Base-by-base conservation (phyloP, 2,113 vertebrate species). In the Pterocles orientalis region DNA sequence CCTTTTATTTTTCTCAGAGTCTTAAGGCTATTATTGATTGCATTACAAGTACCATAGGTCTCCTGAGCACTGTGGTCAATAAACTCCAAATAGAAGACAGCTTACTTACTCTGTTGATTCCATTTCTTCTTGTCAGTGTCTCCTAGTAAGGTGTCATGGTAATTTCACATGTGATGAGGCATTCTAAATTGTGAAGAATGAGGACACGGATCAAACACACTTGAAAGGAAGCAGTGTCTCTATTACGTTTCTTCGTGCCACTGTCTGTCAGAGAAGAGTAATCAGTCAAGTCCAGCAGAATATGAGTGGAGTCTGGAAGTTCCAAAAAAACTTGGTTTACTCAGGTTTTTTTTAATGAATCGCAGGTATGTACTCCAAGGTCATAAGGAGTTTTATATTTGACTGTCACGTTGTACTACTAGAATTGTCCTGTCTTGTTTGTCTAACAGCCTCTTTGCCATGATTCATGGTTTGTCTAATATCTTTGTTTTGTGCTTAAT, bases 281-380 rank as follows among this genome's bases (percentile, higher is more conserved):
- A 36, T 13, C 4, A 3, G 5, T 8, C 2, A 8, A 39, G 23
- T 45, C 7, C 19, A 29, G 6, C 2, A 54, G 9, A 25, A 3
- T 14, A 61, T 28, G 9, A 65, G 8, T 1, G 48, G 16, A 41
- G 3, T 23, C 11, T 73, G 20, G 9, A 92, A 60, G 25, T 58
- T 71, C 17, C 13, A 7, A 3, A n/a, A 43, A 39, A 19, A 13
- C 6, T 64, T 90, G 3, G 14, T n/a, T 69, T 66, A 41, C 3
- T 85, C 3, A 16, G 39, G 1, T 2, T 71, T 47, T 51, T 64
- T 81, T 83, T 34, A n/a, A 47, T 56, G 36, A 75, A 50, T 64
- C 36, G 48, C 12, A 2, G 1, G 0, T 41, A 43, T 9, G 8
- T 33, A 31, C n/a, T 54, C 20, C 15, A 36, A 23, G 4, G 13